Conservation (phyloP, 2,113 vertebrate genomes). For the Tenrec ecaudatus region DNA sequence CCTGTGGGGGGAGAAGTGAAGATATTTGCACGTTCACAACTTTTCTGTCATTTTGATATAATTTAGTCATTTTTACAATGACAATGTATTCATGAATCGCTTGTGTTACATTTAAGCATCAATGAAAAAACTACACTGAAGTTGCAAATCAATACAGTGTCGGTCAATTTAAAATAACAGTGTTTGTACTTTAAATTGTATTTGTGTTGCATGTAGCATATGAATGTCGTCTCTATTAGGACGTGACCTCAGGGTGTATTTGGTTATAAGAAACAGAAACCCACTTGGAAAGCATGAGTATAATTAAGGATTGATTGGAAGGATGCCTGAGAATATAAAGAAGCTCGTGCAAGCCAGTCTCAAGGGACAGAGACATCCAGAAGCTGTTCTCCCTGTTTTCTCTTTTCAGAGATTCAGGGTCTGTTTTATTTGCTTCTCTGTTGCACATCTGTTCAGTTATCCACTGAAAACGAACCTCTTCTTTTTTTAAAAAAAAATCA, state of each 20-base stretch:
- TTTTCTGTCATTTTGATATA: not conserved
- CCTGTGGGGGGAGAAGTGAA: not conserved
- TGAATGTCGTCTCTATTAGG: not conserved
- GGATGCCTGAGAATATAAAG: not conserved
- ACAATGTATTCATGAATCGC: not conserved
- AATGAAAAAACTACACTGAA: not conserved
- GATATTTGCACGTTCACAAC: not conserved
- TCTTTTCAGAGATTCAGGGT: not conserved
- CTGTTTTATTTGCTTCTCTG: not conserved
- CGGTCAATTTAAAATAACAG: not conserved
- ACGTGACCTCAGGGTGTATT: not conserved
- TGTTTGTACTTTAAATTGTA: not conserved
- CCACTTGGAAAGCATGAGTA: not conserved
- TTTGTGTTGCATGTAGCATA: not conserved
- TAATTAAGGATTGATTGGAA: not conserved
- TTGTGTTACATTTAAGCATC: constrained; percentile 34
- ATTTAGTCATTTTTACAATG: not conserved
- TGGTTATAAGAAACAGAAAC: constrained; percentile 23
- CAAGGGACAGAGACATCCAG: not conserved
- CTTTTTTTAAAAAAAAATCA: not conserved
- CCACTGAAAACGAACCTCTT: not conserved
- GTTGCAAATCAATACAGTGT: not conserved
- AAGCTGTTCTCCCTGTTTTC: not conserved
- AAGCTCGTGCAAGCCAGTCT: not conserved
- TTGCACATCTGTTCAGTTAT: not conserved